These are phyloP conservation scores for Melopsittacus undulatus DNA, from an alignment of 2,797 vertebrate genomes.

Conservation along the genomic window DNA sequence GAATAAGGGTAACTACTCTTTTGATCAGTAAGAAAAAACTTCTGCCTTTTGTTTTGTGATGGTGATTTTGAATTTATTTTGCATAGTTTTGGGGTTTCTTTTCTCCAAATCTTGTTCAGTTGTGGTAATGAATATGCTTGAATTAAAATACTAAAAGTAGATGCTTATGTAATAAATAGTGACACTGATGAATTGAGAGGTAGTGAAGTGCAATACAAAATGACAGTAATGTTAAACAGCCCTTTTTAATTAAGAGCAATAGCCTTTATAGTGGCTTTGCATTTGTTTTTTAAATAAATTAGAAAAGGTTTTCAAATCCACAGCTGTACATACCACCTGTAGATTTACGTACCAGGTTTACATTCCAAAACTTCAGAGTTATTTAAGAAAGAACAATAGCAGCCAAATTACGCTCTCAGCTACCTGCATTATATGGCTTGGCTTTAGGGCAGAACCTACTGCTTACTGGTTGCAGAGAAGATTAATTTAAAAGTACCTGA, in stretches of 20 bases:
- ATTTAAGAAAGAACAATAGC: not conserved
- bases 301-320: not conserved
- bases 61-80: not conserved
- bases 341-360: not conserved
- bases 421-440: not conserved
- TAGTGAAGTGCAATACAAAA: not conserved
- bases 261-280: not conserved
- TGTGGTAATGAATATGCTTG: not conserved
- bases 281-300: not conserved
- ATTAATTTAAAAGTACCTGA: not conserved
- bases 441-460: not conserved
- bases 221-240: not conserved
- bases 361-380: not conserved
- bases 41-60: not conserved
- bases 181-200: not conserved
- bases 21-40: not conserved
- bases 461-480: not conserved
- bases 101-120: not conserved
- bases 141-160: not conserved
- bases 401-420: not conserved
- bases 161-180: not conserved
- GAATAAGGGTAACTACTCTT: not conserved
- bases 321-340: not conserved
- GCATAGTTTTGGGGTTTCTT: not conserved
- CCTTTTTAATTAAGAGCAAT: not conserved